A percentile compares a stretch with the other conserved stretches of the same genome.
Conservation (phyloP, 1,140 invertebrate species). For the Cydia fagiglandana region DNA sequence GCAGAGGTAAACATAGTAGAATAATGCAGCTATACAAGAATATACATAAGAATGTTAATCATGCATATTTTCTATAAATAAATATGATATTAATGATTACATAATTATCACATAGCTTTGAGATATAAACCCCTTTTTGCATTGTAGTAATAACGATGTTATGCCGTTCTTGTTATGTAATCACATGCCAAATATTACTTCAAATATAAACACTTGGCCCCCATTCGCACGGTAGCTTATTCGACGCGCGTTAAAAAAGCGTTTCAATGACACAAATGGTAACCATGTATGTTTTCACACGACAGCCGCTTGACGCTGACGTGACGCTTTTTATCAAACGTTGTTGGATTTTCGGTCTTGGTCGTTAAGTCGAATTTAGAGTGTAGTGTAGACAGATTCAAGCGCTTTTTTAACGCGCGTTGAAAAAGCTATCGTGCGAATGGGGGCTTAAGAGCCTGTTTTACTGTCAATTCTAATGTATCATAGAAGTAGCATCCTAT, state of each 20-base stretch:
- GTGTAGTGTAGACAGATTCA: too few species aligned
- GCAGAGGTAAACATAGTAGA: neutral
- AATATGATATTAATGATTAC: neutral
- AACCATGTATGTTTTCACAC: too few species aligned
- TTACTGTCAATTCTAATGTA: neutral
- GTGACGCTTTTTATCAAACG: too few species aligned
- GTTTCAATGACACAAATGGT: too few species aligned
- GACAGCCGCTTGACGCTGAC: too few species aligned
- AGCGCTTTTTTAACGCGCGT: too few species aligned
- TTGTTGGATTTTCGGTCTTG: too few species aligned
- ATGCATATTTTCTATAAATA: neutral
- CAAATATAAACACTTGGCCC: neutral
- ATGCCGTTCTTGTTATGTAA: neutral
- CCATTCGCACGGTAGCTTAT: too few species aligned
- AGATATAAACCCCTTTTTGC: neutral
- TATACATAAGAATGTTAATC: neutral
- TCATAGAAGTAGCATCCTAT: too few species aligned
- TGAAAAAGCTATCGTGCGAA: too few species aligned
- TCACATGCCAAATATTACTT: neutral
- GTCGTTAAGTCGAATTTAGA: too few species aligned
- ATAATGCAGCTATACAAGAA: constrained; percentile 1
- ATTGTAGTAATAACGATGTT: neutral
- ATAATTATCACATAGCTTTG: neutral
- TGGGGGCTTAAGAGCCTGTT: neutral
- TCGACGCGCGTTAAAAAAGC: too few species aligned